Evolutionary conservation across 2,113 vertebrate genomes (phyloP), one percentile per base, ranked within the genome.

Genomic region (Tiliqua scincoides): DNA sequence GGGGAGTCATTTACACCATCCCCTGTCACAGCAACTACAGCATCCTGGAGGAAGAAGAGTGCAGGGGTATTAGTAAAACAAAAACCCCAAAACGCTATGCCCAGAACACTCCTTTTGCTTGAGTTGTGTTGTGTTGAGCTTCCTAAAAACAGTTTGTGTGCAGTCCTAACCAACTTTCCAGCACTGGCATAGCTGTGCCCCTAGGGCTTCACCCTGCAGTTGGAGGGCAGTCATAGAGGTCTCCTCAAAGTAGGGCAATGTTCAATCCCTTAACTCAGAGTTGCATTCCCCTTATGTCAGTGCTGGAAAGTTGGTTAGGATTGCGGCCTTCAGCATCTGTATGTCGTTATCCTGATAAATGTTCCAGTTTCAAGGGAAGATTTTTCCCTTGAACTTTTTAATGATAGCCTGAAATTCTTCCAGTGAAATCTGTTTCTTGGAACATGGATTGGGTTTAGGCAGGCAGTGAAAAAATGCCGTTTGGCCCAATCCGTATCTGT

Each of bases 1-100:
- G 97, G 97, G 57, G 97, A 97, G 83, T 97, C 97, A 0, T 97
- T 97, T n/a, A 97, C 97, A 71, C 97, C 97, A n/a, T 97, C 97
- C 65, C 97, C 97, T 17, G 97, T 97, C 92, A 97, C 97, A 0
- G 97, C 97, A 2, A 97, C 97, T 23, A 97, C 95, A 23, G 95
- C 96, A 79, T 95, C 95, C 97, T 97, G 84, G 4, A 91, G 91
- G 4, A 85, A 65, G 76, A 74, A 32, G 70, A 83, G 57, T 75
- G 43, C 32, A 61, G 1, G 6, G 6, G 7, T 40, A 11, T 37
- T 62, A 43, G n/a, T n/a, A 12, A 52, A 59, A 57, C 0, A 48
- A 48, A 48, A n/a, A n/a, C n/a, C n/a, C n/a, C n/a, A n/a, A n/a
- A n/a, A n/a, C n/a, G n/a, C n/a, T 4, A 14, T 40, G 48, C 20